phyloP scores from a whole-genome alignment of 1,140 invertebrate genomes.

The Drosophila sulfurigaster region DNA sequence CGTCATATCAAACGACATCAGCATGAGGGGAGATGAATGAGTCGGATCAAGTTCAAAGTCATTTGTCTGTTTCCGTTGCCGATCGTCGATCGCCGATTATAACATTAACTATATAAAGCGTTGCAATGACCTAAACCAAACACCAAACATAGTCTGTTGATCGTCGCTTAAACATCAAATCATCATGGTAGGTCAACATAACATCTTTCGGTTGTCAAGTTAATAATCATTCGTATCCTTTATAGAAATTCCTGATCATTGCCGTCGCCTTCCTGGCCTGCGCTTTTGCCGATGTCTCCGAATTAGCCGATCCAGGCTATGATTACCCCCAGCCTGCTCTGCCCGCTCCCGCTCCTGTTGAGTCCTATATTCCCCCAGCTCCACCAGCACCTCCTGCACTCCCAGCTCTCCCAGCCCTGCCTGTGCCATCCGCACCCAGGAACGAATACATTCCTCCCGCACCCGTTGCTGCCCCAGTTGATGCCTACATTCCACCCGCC shows the following conservation, averaged over 20 bases:
- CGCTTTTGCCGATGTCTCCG: slow-evolving; percentile 73
- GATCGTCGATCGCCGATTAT: slow-evolving; percentile 26
- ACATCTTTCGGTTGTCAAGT: neutral
- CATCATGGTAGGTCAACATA: slow-evolving; percentile 50
- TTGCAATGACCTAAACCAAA: slow-evolving; percentile 12
- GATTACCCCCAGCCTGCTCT: slow-evolving; percentile 64
- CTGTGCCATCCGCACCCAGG: slow-evolving; percentile 28
- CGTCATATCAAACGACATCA: neutral
- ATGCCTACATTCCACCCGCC: slow-evolving; percentile 48
- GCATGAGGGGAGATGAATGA: slow-evolving; percentile 28
- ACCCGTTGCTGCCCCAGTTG: slow-evolving; percentile 50
- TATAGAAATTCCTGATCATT: slow-evolving; percentile 76
- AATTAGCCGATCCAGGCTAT: slow-evolving; percentile 58
- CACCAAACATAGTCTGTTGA: slow-evolving; percentile 60
- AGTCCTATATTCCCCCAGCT: slow-evolving; percentile 60
- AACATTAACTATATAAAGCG: slow-evolving; percentile 50
- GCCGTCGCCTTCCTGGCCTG: slow-evolving; percentile 78
- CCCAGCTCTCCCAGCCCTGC: slow-evolving; percentile 16
- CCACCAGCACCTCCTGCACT: slow-evolving; percentile 57
- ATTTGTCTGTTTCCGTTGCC: slow-evolving; percentile 54
- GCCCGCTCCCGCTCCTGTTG: slow-evolving; percentile 58
- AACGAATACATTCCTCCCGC: slow-evolving; percentile 60
- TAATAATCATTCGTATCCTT: neutral
- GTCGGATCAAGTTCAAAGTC: slow-evolving; percentile 79
- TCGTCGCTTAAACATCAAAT: slow-evolving; percentile 48